Evolutionary conservation across 2,113 vertebrate species (phyloP).

Genomic region (Carlito syrichta): DNA sequence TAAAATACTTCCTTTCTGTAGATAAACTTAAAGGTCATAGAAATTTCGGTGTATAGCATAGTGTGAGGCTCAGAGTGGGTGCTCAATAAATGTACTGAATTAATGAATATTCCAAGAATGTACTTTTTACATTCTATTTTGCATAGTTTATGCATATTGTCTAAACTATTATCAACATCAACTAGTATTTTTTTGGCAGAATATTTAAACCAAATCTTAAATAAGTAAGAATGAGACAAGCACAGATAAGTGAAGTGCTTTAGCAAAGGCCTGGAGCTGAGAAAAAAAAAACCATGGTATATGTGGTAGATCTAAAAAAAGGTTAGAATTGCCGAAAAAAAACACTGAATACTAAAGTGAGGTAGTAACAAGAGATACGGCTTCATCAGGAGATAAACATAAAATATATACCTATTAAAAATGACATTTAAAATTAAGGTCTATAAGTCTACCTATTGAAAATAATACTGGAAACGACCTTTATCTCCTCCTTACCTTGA

Average conservation of each 20-base stretch:
- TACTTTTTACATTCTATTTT: slow-evolving; percentile 14
- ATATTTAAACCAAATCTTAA: slow-evolving; percentile 3
- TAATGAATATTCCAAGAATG: background rate
- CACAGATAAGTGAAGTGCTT: background rate
- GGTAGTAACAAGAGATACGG: background rate
- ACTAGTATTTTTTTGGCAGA: background rate
- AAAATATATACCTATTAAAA: background rate
- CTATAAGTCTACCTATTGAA: background rate
- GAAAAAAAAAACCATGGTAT: background rate
- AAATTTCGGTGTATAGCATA: background rate
- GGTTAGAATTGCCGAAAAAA: background rate
- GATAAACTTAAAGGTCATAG: background rate
- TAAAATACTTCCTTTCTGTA: slow-evolving; percentile 11
- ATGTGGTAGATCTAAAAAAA: background rate
- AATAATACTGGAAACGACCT: background rate
- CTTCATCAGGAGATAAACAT: background rate
- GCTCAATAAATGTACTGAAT: background rate
- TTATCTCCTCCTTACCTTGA: background rate
- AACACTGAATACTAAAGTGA: background rate
- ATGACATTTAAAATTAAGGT: background rate
- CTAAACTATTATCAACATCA: background rate
- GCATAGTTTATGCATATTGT: background rate
- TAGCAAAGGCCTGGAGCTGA: background rate
- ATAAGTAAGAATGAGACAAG: slow-evolving; percentile 15
- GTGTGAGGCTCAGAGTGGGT: background rate